A percentile compares a stretch with the other conserved stretches of the same genome.
Evolutionary conservation across 53 echinoderm and acorn worm species (phyloP).

Genomic region (Arbacia lixula): DNA sequence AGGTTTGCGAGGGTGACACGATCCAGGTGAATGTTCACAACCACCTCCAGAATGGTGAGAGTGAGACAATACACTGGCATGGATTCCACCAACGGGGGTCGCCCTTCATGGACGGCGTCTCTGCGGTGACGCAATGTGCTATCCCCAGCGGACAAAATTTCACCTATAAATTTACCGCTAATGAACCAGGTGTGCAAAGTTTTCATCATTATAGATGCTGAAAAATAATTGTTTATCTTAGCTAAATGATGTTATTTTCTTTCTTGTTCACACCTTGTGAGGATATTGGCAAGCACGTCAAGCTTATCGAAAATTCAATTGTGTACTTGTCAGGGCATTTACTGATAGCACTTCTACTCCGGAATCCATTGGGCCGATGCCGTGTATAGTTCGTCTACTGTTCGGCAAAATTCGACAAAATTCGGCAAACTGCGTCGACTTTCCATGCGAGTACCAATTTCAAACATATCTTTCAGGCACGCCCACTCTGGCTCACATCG

Average conservation of each 20-base stretch:
- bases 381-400: too few species aligned
- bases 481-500: slow-evolving; percentile 76
- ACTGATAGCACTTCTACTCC: too few species aligned
- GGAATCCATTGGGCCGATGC: too few species aligned
- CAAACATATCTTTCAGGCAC: slow-evolving; percentile 38
- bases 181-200: slow-evolving; percentile 24
- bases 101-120: slow-evolving; percentile 89
- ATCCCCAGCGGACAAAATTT: slow-evolving; percentile 64
- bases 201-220: not conserved
- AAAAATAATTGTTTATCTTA: too few species aligned
- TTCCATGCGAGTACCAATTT: too few species aligned
- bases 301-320: too few species aligned
- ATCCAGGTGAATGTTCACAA: slow-evolving; percentile 81
- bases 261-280: too few species aligned
- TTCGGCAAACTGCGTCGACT: too few species aligned
- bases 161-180: slow-evolving; percentile 72
- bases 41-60: slow-evolving; percentile 71
- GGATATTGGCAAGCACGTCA: too few species aligned
- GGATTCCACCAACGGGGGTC: slow-evolving; percentile 75
- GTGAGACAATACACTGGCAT: slow-evolving; percentile 87
- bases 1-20: slow-evolving; percentile 91
- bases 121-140: slow-evolving; percentile 79
- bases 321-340: too few species aligned
- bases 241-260: too few species aligned
- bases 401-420: too few species aligned